Base-by-base conservation (phyloP, 2,113 vertebrate species). In the Columba livia region DNA sequence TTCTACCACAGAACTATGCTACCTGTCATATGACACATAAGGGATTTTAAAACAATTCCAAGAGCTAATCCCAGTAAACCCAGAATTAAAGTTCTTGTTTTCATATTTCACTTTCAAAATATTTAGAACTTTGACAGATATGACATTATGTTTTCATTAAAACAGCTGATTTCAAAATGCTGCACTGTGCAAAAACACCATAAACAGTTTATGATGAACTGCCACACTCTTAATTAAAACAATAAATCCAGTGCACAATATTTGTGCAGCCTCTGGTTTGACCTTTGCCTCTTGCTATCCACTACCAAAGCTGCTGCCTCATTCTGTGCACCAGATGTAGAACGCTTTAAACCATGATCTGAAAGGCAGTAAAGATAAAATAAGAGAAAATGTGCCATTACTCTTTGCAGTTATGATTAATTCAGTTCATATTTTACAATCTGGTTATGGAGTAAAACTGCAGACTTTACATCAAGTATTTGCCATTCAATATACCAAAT, bases 131-230 rank as follows among this genome's bases (percentile, higher is more conserved):
- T 98, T 98, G 98, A 98, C 98, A 98, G 98, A 98, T 98, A 98
- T 98, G 98, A 98, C 98, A 98, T 98, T 98, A 98, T 97, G 98
- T 98, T 98, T 98, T 98, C 98, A 98, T 98, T 98, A 98, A 98
- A 99, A 98, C 98, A 98, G 98, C 98, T 98, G 98, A 98, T 98
- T 98, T 98, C 98, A 97, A 98, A 98, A 98, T 96, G 98, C 97
- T 98, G 98, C 97, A 97, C 97, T 98, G 98, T 98, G 98, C 98
- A 98, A 98, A 98, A 98, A 98, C 97, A 97, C 98, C 97, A 98
- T 99, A 99, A 99, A 98, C 98, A 98, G 97, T 99, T 98, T 99
- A 99, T 99, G 98, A 99, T 99, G 98, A 98, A 99, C 98, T 98
- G 98, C 98, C 98, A 98, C 95, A 88, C 97, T 98, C 98, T 98